Base-by-base conservation (phyloP, 2,113 vertebrate genomes). In the Malaclemys terrapin region DNA sequence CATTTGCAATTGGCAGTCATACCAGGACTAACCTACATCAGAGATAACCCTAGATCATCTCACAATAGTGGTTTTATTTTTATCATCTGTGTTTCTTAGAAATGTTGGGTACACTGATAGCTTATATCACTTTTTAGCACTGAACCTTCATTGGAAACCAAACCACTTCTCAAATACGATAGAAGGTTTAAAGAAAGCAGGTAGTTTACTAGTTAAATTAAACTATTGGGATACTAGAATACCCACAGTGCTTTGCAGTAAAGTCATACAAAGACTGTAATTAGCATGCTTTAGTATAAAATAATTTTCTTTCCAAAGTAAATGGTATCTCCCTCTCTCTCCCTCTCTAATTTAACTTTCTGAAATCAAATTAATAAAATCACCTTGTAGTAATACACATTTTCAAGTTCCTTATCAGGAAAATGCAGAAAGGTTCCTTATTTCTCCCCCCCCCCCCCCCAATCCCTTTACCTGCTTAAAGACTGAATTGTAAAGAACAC, bases 401-500 rank as follows among this genome's bases (percentile, higher is more conserved):
- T 45, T 31, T 16, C 5, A 80, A 69, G 13, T 5, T 2, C 17
- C 29, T 56, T 57, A 42, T 13, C 42, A 87, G n/a, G 59, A 11
- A 16, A 89, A 84, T 4, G 6, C 42, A 76, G 47, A 25, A 52
- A 87, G 29, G 19, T 93, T 2, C 0, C 1, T 90, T 89, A 76
- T 11, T 38, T 16, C 87, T 82, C 86, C n/a, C 90, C 56, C 1
- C 90, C 27, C 87, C 80, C 86, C n/a, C 90, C 56, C 1, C 90
- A 12, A 6, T 1, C 45, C 6, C 38, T 29, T 98, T 93, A 98
- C 98, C 98, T 99, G 98, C 93, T 97, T 98, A 89, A 97, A 95
- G 76, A 96, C 75, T 1, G 56, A 97, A 88, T 94, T 98, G 75
- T 98, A 98, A 80, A 98, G 97, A 47, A 99, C 97, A 87, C 98